phyloP scores from a whole-genome alignment of 2,888 invertebrate genomes.

The Cheilosia impressa region DNA sequence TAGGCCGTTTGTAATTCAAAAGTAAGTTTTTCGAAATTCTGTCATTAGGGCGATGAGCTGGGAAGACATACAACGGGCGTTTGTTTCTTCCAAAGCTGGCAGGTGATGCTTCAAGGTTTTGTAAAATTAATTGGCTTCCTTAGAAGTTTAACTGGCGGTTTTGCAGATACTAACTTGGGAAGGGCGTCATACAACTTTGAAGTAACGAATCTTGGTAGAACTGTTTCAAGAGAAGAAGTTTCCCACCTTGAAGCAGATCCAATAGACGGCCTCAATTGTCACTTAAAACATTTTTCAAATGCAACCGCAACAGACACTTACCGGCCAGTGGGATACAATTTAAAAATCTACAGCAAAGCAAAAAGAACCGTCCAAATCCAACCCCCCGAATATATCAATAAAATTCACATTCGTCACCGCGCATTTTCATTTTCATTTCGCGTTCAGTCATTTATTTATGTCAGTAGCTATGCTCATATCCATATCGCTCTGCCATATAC shows the following conservation, averaged over 20 bases:
- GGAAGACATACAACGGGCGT: neutral
- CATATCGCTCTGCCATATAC: neutral
- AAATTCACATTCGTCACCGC: constrained; percentile 24
- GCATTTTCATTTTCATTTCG: neutral
- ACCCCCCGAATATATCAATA: constrained; percentile 20
- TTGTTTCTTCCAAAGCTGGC: neutral
- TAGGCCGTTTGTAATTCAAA: constrained; percentile 6
- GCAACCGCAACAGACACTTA: neutral
- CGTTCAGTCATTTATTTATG: constrained; percentile 1
- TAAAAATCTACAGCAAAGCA: neutral
- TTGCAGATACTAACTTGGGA: no score
- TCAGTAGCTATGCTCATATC: neutral
- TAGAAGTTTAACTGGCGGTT: no score
- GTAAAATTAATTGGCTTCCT: no score
- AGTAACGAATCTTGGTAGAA: no score
- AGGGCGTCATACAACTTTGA: no score
- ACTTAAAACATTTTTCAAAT: neutral
- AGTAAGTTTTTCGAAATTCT: constrained; percentile 39
- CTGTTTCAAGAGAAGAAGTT: no score
- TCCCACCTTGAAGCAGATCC: no score
- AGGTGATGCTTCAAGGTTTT: neutral
- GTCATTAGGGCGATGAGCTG: constrained; percentile 37
- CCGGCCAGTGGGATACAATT: neutral
- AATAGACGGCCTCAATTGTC: no score
- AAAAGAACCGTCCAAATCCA: neutral